phyloP scores from a whole-genome alignment of 2,113 vertebrate genomes.

The Chaetodon trifascialis region DNA sequence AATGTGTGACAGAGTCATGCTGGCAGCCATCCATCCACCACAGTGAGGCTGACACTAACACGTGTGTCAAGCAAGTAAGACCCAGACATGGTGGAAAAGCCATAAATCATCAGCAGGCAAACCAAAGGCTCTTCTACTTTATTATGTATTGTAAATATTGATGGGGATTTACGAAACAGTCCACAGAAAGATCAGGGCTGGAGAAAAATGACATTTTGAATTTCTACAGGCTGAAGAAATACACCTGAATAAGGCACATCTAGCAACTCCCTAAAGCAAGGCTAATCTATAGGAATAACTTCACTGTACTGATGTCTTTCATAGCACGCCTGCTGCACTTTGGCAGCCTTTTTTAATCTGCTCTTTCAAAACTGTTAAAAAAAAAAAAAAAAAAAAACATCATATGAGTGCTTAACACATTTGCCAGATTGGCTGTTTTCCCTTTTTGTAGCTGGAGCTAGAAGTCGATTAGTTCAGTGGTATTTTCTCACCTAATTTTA shows the following conservation, averaged over 20 bases:
- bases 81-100: conserved; percentile 42
- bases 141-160: conserved; percentile 77
- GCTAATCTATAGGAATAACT: neutral
- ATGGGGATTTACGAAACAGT: conserved; percentile 60
- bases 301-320: too few relatives aligned
- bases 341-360: neutral
- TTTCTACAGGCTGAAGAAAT: neutral
- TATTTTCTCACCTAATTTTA: neutral
- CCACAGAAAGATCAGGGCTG: too few relatives aligned
- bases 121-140: conserved; percentile 62
- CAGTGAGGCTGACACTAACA: conserved; percentile 74
- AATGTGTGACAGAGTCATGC: conserved; percentile 54
- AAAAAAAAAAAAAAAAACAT: too few relatives aligned
- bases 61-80: conserved; percentile 73
- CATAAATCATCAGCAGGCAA: conserved; percentile 72
- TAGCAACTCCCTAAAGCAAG: neutral
- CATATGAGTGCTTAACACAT: too few relatives aligned
- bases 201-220: conserved; percentile 9
- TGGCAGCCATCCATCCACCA: conserved; percentile 76
- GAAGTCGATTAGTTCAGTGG: neutral
- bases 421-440: neutral
- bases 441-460: neutral
- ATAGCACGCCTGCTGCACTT: neutral
- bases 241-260: neutral
- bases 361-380: neutral